Conservation (phyloP, 2,113 vertebrate genomes). For the Prunella fulvescens region DNA sequence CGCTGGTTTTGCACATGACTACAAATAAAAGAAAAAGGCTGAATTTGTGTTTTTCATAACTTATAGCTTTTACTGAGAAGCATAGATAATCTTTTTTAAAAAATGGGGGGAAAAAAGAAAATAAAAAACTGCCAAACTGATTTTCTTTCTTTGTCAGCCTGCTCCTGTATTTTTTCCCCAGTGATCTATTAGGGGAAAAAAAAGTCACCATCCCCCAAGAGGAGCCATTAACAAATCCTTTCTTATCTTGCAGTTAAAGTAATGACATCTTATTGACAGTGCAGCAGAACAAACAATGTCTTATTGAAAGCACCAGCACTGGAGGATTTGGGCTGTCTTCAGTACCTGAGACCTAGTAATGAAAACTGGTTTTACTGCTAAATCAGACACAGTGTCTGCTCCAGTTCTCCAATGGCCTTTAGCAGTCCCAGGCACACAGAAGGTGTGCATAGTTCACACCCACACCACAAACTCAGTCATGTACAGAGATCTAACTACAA, state of each 20-base stretch:
- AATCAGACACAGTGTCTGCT: not conserved
- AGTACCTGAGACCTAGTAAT: not conserved
- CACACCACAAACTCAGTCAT: not conserved
- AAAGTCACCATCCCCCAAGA: not conserved
- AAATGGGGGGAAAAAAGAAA: not conserved
- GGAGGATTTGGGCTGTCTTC: conserved; percentile 34
- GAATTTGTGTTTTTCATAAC: not conserved
- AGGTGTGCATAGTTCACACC: not conserved
- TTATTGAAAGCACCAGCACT: conserved; percentile 21
- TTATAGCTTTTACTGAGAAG: not conserved
- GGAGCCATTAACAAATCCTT: conserved; percentile 31
- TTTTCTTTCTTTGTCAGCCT: not conserved
- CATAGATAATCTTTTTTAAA: not conserved
- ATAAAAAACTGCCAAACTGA: not conserved
- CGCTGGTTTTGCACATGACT: not conserved
- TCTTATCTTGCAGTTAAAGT: conserved; percentile 24
- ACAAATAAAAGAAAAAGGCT: not conserved
- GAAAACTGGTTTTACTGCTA: conserved; percentile 27
- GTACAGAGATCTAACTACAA: not conserved
- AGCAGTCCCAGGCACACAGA: not conserved
- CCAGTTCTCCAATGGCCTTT: not conserved
- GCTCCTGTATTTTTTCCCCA: not conserved
- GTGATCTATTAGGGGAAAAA: not conserved
- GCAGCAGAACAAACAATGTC: conserved; percentile 26
- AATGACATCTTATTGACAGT: conserved; percentile 46